Percentiles rank a stretch among this genome's conserved stretches.
Conservation (phyloP, 2,888 invertebrate genomes). For the Taenaris catops region DNA sequence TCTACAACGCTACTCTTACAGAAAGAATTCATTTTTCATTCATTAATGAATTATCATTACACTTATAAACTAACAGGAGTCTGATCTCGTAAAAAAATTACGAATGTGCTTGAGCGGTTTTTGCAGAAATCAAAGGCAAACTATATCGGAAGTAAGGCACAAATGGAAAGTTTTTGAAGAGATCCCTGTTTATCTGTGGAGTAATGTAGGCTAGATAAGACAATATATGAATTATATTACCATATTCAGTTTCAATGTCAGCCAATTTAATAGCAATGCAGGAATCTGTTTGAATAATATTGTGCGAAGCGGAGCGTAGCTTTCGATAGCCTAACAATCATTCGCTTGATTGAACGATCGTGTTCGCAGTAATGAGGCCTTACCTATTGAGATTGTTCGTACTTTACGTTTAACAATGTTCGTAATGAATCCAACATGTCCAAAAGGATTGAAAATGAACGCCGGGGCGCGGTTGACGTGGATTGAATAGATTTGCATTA, state of each 20-base stretch:
- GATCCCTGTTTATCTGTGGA: too few relatives aligned
- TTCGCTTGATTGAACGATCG: constrained; percentile 53
- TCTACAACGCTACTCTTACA: too few relatives aligned
- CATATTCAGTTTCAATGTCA: constrained; percentile 10
- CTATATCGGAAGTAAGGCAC: too few relatives aligned
- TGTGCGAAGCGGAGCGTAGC: constrained; percentile 56
- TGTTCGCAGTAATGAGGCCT: constrained; percentile 55
- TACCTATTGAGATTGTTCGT: constrained; percentile 43
- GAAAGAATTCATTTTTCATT: too few relatives aligned
- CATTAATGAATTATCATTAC: too few relatives aligned
- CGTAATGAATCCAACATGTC: constrained; percentile 35
- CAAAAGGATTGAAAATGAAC: constrained; percentile 30
- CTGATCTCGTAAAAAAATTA: too few relatives aligned
- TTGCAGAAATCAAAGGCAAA: too few relatives aligned
- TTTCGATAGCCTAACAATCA: constrained; percentile 59
- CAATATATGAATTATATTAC: too few relatives aligned
- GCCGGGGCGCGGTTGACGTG: constrained; percentile 33
- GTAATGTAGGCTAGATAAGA: too few relatives aligned
- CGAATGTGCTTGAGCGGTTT: too few relatives aligned
- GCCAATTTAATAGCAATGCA: constrained; percentile 30
- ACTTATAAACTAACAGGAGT: too few relatives aligned
- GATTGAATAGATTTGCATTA: constrained; percentile 24
- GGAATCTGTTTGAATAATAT: constrained; percentile 36
- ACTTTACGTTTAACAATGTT: constrained; percentile 32
- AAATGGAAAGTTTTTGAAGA: too few relatives aligned